Evolutionary conservation across 2,113 vertebrate species (phyloP), one percentile per base, ranked within the genome.

Genomic region (Dromaius novaehollandiae): DNA sequence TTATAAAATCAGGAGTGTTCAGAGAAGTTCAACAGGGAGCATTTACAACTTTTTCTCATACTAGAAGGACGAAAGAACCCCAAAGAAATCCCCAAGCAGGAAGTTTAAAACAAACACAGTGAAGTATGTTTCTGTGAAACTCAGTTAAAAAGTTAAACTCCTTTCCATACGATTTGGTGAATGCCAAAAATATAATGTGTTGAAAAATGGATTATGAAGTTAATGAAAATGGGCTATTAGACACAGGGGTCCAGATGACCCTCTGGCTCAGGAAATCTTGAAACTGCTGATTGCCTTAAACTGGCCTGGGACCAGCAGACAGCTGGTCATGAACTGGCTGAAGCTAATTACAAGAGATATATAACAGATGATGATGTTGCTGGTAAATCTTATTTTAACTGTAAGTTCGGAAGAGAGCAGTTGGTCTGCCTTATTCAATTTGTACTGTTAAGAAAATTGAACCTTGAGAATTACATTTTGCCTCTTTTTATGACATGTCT

Each of bases 301-400:
- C 34, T 94, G 95, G 83, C 68, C 44, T 42, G 55, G 60, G 40
- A 51, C 82, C 92, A 90, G 82, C 88, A 93, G 58, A 88, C 71
- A 86, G 75, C 82, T 46, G 94, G 16, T 16, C 73, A 50, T 4
- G 74, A 81, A 78, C 11, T 60, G 75, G 86, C 82, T 82, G 36
- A 38, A 66, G 10, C 71, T 61, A 44, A 76, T 8, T 51, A 17
- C 10, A 34, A 76, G 82, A 64, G 85, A 51, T 28, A 16, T 9
- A 4, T 9, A 86, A 24, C 74, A 88, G 58, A 40, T 3, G 21
- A 58, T 53, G 53, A 40, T 82, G 79, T 8, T 79, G 76, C 80
- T 89, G 82, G 87, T 75, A 26, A 44, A 36, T n/a, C n/a, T 80
- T n/a, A 38, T 46, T 82, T 53, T 46, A 74, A 75, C 58, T 63